Evolutionary conservation across 2,888 invertebrate species (phyloP), one percentile per base, ranked within the genome.

Genomic region (Neoaliturus tenellus): DNA sequence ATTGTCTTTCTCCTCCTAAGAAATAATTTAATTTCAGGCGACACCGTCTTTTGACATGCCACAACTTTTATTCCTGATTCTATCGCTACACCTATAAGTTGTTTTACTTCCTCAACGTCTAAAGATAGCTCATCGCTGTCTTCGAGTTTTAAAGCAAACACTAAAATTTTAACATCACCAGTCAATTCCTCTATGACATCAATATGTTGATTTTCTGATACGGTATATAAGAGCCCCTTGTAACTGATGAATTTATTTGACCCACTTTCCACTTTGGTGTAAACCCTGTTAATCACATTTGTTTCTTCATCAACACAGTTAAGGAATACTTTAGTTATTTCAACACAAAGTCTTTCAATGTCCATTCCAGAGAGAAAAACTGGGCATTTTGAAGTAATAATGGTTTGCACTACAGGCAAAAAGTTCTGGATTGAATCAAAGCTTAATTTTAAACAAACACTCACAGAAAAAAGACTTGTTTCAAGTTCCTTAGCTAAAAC

Each of bases 31-130:
- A 85, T 44, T 23, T 71, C 62, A 33, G 41, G 33, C 25, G 82
- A 41, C 23, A 85, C 81, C 6, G 80, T 80, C 39, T 85, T 83
- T 39, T 85, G 85, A 73, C 82, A 80, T 14, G 81, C 85, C 6
- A 85, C 51, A 31, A 85, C 31, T 1, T 55, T 71, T 17, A 83
- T 67, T 10, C 62, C 80, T 6, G 1, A 83, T 14, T 80, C 31
- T 31, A 83, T 44, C 28, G 83, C 69, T 14, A 41, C 28, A 14
- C 80, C 73, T 81, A 83, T 51, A 71, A 83, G 28, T 55, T 33
- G 48, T 20, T 80, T 48, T 35, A 80, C 0, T 67, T 67, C 17
- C 4, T 67, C 31, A 6, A 67, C 5, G 4, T 6, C 31, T n/a
- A 17, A 67, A 67, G 31, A 33, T 14, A 6, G 2, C 0, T 71